Conservation (phyloP, 2,888 invertebrate species). For the Drosophila differens region DNA sequence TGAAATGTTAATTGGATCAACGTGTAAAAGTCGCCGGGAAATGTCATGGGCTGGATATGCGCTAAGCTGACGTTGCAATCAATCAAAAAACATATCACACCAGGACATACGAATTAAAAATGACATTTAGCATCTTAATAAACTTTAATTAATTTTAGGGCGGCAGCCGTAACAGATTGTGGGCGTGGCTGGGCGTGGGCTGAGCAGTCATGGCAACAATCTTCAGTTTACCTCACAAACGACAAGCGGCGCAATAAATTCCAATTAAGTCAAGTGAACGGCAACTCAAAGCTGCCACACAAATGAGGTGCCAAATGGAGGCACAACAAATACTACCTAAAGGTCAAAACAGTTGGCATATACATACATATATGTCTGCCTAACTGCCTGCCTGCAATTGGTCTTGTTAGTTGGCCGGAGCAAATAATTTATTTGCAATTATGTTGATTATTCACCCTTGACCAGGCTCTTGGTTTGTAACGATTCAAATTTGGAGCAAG, state of each 20-base stretch:
- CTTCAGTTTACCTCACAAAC: slow-evolving; percentile 7
- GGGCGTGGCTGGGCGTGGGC: not conserved
- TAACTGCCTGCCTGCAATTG: not conserved
- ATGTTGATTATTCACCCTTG: slow-evolving; percentile 27
- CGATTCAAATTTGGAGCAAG: slow-evolving; percentile 3
- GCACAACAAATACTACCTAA: slow-evolving; percentile 1
- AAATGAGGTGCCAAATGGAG: slow-evolving; percentile 11
- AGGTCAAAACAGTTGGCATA: slow-evolving; percentile 12
- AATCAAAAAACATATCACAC: slow-evolving; percentile 23
- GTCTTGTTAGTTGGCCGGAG: not conserved
- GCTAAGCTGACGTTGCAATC: slow-evolving; percentile 27
- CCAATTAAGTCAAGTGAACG: slow-evolving; percentile 52
- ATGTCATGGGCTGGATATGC: slow-evolving; percentile 28
- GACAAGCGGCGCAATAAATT: slow-evolving; percentile 42
- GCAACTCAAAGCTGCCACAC: slow-evolving; percentile 34
- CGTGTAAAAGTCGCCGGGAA: slow-evolving; percentile 12
- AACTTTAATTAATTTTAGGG: slow-evolving; percentile 48
- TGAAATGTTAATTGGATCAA: slow-evolving; percentile 74
- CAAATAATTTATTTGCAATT: slow-evolving; percentile 39
- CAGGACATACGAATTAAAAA: slow-evolving; percentile 11
- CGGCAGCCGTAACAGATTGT: not conserved
- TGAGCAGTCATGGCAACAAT: slow-evolving; percentile 15
- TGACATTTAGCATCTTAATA: slow-evolving; percentile 28
- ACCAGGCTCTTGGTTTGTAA: not conserved
- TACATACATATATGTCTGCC: slow-evolving; percentile 3